Base-by-base conservation (phyloP, 2,797 vertebrate genomes). In the Myripristis jacobus region DNA sequence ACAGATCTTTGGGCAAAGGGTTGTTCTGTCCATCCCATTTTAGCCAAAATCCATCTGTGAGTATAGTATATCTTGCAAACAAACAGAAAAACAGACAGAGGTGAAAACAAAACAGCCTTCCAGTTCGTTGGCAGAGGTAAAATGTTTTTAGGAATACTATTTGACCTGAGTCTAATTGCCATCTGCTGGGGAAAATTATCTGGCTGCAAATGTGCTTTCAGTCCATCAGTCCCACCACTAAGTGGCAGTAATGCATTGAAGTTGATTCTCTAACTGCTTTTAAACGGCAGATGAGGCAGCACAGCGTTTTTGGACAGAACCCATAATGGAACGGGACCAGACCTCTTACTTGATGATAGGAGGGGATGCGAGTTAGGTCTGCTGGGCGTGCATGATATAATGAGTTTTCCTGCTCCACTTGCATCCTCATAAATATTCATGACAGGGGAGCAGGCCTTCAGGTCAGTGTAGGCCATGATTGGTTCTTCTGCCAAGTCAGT, bases 231-330 rank as follows among this genome's bases (percentile, higher is more conserved):
- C 59, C 66, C 66, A 44, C 61, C 80, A 67, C 88, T 83, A 87
- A 86, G 81, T 86, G 88, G 78, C 81, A 87, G 81, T 83, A 87
- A 87, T 76, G 66, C 63, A 82, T 80, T 80, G 55, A 65, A 73
- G 73, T 74, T 77, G 76, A 87, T 11, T 80, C 79, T 82, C 75
- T 75, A 86, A 87, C 70, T 73, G 71, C 75, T 77, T 82, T 83
- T 68, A 80, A 83, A 89, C 79, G 71, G 75, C 71, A 74, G 66
- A 69, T 83, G 70, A 84, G 77, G 81, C 65, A 75, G 66, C 66
- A 36, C 5, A 44, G 57, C 64, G 61, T 72, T 72, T n/a, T 75
- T 75, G 73, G 79, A 82, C 46, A 56, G 70, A 68, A 52, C 70
- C 69, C 79, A 77, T 58, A 54, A 75, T 87, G 86, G 78, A 81